Percentiles rank a stretch among this genome's conserved stretches.
These are phyloP conservation scores for Meta bourneti DNA, from an alignment of 2,888 invertebrate species.

Conservation along the genomic window DNA sequence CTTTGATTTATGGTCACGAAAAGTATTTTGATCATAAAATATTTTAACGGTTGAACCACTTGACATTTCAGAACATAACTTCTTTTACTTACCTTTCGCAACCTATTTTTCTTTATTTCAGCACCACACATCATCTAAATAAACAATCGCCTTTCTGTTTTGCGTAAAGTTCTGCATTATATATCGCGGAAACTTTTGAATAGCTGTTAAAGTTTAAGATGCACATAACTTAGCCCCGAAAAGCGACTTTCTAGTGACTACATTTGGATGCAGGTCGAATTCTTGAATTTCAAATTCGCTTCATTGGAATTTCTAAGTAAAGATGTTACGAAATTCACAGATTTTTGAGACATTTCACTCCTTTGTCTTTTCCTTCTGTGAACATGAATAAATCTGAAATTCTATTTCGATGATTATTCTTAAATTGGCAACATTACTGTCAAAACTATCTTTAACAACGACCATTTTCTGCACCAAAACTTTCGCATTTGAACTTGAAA, in stretches of 20 bases:
- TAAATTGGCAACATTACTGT: background rate
- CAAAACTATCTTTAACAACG: background rate
- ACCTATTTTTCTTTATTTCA: background rate
- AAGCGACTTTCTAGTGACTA: background rate
- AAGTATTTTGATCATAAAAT: background rate
- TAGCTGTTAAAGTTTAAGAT: background rate
- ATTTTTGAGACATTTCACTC: background rate
- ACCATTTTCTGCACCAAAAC: background rate
- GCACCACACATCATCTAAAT: background rate
- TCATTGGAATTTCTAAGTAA: constrained; percentile 1
- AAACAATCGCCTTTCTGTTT: background rate
- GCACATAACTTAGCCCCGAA: background rate
- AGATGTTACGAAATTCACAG: background rate
- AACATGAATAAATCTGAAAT: background rate
- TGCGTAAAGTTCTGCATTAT: background rate
- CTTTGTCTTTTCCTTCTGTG: background rate
- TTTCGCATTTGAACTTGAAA: too few species aligned
- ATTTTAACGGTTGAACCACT: background rate
- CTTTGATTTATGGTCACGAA: background rate
- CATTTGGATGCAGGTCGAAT: background rate
- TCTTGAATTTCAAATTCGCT: background rate
- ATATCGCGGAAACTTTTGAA: background rate
- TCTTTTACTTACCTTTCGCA: background rate
- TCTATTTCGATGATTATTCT: background rate
- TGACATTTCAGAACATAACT: background rate